phyloP scores from a whole-genome alignment of 2,888 invertebrate species.

The Trichopria drosophilae region DNA sequence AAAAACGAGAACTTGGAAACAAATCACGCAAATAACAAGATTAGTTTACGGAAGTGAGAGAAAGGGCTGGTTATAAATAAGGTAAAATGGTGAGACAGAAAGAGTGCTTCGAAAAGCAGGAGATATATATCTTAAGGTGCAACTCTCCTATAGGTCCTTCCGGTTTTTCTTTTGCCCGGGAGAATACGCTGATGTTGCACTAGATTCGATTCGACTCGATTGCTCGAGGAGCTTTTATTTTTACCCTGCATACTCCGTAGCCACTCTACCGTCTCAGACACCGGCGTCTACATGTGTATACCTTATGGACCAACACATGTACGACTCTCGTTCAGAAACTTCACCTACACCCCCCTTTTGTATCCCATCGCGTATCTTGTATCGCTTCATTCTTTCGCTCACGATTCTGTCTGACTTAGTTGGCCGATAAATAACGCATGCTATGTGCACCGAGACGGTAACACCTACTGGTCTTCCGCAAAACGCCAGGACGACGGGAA shows the following conservation, averaged over 20 bases:
- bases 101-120: conserved; percentile 47
- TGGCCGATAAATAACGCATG: conserved; percentile 21
- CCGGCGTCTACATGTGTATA: no score
- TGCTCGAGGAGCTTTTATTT: conserved; percentile 37
- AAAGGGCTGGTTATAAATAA: conserved; percentile 28
- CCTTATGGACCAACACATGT: no score
- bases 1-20: conserved; percentile 3
- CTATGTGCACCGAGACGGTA: conserved; percentile 1
- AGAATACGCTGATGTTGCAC: conserved; percentile 48
- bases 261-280: no score
- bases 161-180: conserved; percentile 18
- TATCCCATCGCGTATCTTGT: background rate
- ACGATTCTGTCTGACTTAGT: no score
- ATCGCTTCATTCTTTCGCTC: conserved; percentile 17
- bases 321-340: no score
- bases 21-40: conserved; percentile 4
- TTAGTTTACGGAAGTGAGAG: no score
- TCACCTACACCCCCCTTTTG: conserved; percentile 20
- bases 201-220: conserved; percentile 41
- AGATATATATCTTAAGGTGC: conserved; percentile 42
- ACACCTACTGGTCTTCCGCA: background rate
- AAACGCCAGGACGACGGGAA: conserved; percentile 5
- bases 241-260: no score
- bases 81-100: conserved; percentile 29
- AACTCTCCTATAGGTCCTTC: conserved; percentile 33